Base-by-base conservation (phyloP, 2,888 invertebrate species). In the Acronicta leporina region DNA sequence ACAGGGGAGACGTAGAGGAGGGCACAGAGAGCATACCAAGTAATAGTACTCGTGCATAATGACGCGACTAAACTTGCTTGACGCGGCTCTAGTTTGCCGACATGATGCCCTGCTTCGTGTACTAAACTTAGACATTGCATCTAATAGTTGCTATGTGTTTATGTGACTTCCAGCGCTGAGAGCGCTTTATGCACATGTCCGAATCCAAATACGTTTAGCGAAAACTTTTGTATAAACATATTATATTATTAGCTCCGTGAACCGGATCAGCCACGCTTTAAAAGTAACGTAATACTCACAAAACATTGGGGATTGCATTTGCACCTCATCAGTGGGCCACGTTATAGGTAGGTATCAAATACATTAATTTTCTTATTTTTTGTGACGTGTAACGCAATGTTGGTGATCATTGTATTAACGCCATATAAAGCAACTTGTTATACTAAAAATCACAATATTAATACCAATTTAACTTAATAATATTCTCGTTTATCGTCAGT, bases 31-130 rank as follows among this genome's bases (percentile, higher is more conserved):
- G 43, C 38, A 56, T 43, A 42, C 53, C 41, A 47, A 57, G 56
- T 54, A 64, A 67, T 58, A 48, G 47, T 45, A 57, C 41, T 52
- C 16, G 56, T 53, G 53, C 53, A 61, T 67, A 73, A 71, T 63
- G 60, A 52, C 57, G 27, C 25, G 14, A 38, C 1, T 38, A 63
- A 67, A 56, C 75, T 62, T 58, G 43, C 43, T 25, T 62, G 57
- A 13, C 41, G 50, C 40, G 49, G 57, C 48, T 58, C 47, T 33
- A 50, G 54, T 53, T 53, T 67, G 52, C 56, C 54, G 55, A 49
- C 59, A 55, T 45, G 41, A 50, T 66, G 48, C 48, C 53, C 50
- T 61, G 38, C 30, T 4, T 33, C 33, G 5, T 67, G 56, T 49
- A 41, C 53, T 30, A 6, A 51, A 58, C 46, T 56, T 52, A 62